phyloP scores from a whole-genome alignment of 30 jellyfish, hydroid and myxozoan species.

The Hydra vulgaris region DNA sequence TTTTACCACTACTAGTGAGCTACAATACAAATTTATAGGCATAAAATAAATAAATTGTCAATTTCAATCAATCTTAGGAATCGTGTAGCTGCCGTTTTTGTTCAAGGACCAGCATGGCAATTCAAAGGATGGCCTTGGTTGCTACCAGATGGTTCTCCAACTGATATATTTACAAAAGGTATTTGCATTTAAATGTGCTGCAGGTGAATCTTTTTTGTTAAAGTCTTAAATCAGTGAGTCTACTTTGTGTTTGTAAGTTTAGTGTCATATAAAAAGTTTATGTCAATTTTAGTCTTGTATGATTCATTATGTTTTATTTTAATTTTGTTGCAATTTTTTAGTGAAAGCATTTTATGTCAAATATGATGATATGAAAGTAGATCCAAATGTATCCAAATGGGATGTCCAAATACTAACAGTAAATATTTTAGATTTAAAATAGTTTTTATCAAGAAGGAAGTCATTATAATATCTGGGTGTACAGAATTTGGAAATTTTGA shows the following conservation, averaged over 20 bases:
- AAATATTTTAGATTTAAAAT: too few species aligned
- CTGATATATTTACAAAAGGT: constrained; percentile 73
- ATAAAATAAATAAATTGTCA: too few species aligned
- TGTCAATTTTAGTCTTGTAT: too few species aligned
- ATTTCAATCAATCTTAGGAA: constrained; percentile 52
- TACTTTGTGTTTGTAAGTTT: neutral
- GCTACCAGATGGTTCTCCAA: constrained; percentile 90
- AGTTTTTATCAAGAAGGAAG: neutral
- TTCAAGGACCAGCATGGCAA: constrained; percentile 99
- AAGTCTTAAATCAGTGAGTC: neutral
- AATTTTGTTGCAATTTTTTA: neutral
- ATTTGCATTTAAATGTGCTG: neutral
- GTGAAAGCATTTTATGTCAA: constrained; percentile 82
- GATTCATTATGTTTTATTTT: too few species aligned
- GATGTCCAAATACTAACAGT: constrained; percentile 78
- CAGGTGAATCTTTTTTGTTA: too few species aligned
- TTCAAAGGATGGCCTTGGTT: constrained; percentile 98
- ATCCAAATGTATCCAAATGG: constrained; percentile 91
- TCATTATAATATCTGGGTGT: neutral
- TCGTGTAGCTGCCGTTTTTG: constrained; percentile 98
- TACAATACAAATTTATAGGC: too few species aligned
- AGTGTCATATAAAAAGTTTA: too few species aligned
- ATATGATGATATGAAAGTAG: constrained; percentile 76
- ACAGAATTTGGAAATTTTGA: neutral
- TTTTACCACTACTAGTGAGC: too few species aligned